phyloP scores from a whole-genome alignment of 1,140 invertebrate species.

The Habropoda laboriosa region DNA sequence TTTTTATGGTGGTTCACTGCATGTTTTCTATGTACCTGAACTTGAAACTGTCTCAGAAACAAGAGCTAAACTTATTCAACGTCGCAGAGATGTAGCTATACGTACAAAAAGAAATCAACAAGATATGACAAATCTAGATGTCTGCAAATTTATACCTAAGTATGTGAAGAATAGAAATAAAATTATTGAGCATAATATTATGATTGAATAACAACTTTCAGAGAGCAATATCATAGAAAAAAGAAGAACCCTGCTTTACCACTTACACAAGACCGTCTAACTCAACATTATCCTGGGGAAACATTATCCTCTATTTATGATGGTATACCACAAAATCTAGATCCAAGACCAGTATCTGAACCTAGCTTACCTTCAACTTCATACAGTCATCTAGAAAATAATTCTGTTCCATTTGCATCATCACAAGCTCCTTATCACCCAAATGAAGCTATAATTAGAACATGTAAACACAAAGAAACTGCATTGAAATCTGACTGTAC shows the following conservation, averaged over 20 bases:
- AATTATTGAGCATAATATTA: not conserved
- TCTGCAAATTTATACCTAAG: slow-evolving; percentile 70
- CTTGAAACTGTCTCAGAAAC: slow-evolving; percentile 90
- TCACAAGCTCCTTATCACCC: slow-evolving; percentile 63
- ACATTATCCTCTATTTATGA: slow-evolving; percentile 67
- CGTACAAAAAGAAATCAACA: slow-evolving; percentile 70
- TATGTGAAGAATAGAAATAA: slow-evolving; percentile 43
- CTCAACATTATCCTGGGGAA: slow-evolving; percentile 66
- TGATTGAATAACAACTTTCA: slow-evolving; percentile 50
- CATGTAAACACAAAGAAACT: slow-evolving; percentile 15
- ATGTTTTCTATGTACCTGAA: slow-evolving; percentile 95
- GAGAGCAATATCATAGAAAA: slow-evolving; percentile 72
- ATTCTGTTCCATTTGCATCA: slow-evolving; percentile 2
- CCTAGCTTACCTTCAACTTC: slow-evolving; percentile 63
- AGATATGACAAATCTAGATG: slow-evolving; percentile 65
- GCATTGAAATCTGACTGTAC: not conserved
- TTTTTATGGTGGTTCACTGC: slow-evolving; percentile 92
- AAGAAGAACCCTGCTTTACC: slow-evolving; percentile 71
- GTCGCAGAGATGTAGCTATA: slow-evolving; percentile 84
- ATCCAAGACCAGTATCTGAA: slow-evolving; percentile 65
- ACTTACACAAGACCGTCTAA: slow-evolving; percentile 66
- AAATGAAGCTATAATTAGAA: slow-evolving; percentile 57
- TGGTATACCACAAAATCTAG: slow-evolving; percentile 64
- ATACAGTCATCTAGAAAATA: slow-evolving; percentile 7
- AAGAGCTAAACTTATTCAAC: slow-evolving; percentile 87